phyloP scores from a whole-genome alignment of 2,113 vertebrate genomes.

The Ammodytes marinus region DNA sequence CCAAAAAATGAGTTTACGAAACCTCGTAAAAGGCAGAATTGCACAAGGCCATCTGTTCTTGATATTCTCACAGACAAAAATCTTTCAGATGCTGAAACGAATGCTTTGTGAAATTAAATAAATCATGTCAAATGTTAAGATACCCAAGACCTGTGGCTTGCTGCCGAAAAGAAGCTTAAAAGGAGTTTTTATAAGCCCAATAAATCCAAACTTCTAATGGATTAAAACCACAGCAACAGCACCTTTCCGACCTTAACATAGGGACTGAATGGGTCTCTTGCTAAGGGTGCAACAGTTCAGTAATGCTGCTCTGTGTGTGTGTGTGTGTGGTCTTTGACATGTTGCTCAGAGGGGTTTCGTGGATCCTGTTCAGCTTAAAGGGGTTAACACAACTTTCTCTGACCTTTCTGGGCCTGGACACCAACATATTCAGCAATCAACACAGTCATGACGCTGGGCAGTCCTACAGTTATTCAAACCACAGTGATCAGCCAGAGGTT shows the following conservation, averaged over 20 bases:
- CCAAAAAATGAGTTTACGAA: background rate
- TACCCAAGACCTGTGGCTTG: background rate
- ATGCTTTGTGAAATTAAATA: background rate
- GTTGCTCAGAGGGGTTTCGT: conserved; percentile 58
- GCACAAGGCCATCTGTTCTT: background rate
- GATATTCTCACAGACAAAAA: background rate
- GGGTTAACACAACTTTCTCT: conserved; percentile 60
- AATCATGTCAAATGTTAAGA: background rate
- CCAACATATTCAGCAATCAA: conserved; percentile 2
- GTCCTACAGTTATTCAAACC: background rate
- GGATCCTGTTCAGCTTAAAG: conserved; percentile 50
- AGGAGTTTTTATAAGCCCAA: background rate
- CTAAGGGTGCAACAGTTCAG: conserved; percentile 20
- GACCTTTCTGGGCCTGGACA: conserved; percentile 18
- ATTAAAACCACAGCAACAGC: background rate
- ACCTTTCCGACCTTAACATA: background rate
- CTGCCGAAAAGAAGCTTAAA: background rate
- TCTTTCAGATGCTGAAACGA: background rate
- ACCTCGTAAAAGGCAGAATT: background rate
- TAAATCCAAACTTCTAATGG: background rate
- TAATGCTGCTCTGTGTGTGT: conserved; percentile 11
- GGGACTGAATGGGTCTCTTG: background rate
- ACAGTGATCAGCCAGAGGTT: background rate
- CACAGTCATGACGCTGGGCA: conserved; percentile 1
- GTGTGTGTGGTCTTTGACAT: conserved; percentile 49